Base-by-base conservation (phyloP, 2,888 invertebrate species). In the Tetranychus piercei region DNA sequence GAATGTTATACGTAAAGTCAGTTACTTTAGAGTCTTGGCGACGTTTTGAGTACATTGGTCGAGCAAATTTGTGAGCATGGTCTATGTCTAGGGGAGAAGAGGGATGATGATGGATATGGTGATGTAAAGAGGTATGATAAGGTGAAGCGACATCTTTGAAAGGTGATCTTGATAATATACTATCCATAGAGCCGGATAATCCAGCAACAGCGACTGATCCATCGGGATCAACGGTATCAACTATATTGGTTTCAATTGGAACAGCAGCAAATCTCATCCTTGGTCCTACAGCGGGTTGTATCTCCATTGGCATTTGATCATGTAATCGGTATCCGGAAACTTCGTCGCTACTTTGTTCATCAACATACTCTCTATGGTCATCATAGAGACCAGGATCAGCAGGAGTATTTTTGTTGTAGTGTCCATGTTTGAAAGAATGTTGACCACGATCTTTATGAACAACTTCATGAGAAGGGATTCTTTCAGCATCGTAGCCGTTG, bases 261-360 rank as follows among this genome's bases (percentile, higher is more conserved):
- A 23, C 20, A 20, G 22, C 5, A 20, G 69, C 20, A 20, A 69
- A 23, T 23, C 22, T 69, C 22, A 69, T 23, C 11, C 69, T 20
- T 11, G 22, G 69, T 22, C 11, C 69, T 69, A 23, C 22, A 23
- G 69, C 23, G 9, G 69, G 69, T 23, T 69, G 20, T 11, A 69
- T 69, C 8, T 69, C 69, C 69, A 69, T 69, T n/a, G 69, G 69
- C 6, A 69, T 69, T 22, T 69, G 69, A 69, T 69, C 69, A 23
- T 69, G 11, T 8, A 23, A 11, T 23, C 34, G 34, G 20, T 69
- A 23, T 22, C 69, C 22, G 11, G 69, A 69, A 23, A 23, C 69
- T 20, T 69, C 69, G 1, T 69, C 22, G 34, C 5, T 11, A 69
- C 22, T 23, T 23, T n/a, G 22, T 34, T 69, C 69, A 20, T 23